phyloP scores from a whole-genome alignment of 1,140 invertebrate genomes.

The Drepana arcuata region DNA sequence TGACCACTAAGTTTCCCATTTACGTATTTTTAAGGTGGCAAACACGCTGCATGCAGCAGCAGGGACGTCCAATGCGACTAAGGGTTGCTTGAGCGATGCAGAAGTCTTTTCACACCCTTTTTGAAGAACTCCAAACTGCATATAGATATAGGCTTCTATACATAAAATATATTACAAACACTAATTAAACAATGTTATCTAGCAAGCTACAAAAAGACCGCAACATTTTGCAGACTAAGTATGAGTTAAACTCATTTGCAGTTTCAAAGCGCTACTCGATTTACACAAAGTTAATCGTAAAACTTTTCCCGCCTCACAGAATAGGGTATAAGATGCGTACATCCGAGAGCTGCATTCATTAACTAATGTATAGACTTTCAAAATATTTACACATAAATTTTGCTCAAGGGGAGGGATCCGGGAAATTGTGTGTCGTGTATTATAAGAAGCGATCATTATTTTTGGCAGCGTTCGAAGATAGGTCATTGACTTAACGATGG shows the following conservation, averaged over 20 bases:
- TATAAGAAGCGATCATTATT: slow-evolving; percentile 21
- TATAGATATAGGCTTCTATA: background rate
- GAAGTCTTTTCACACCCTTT: too few relatives aligned
- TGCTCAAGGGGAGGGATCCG: slow-evolving; percentile 35
- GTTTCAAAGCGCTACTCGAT: background rate
- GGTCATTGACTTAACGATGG: too few relatives aligned
- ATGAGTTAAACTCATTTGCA: background rate
- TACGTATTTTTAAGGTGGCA: too few relatives aligned
- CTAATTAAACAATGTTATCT: background rate
- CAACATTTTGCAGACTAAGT: background rate
- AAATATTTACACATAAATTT: slow-evolving; percentile 62
- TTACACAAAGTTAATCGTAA: background rate
- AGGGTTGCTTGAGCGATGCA: too few relatives aligned
- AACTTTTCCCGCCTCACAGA: slow-evolving; percentile 18
- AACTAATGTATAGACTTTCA: slow-evolving; percentile 60
- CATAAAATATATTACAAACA: background rate
- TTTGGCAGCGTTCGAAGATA: too few relatives aligned
- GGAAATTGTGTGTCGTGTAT: too few relatives aligned
- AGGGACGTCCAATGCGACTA: too few relatives aligned
- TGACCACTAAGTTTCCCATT: too few relatives aligned
- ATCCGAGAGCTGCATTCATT: slow-evolving; percentile 56
- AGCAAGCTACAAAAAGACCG: background rate
- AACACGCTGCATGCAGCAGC: too few relatives aligned
- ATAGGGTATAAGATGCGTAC: slow-evolving; percentile 36
- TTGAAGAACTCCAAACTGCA: too few relatives aligned